These are phyloP conservation scores for Brachyopa scutellaris DNA, from an alignment of 2,888 invertebrate genomes.

Conservation along the genomic window DNA sequence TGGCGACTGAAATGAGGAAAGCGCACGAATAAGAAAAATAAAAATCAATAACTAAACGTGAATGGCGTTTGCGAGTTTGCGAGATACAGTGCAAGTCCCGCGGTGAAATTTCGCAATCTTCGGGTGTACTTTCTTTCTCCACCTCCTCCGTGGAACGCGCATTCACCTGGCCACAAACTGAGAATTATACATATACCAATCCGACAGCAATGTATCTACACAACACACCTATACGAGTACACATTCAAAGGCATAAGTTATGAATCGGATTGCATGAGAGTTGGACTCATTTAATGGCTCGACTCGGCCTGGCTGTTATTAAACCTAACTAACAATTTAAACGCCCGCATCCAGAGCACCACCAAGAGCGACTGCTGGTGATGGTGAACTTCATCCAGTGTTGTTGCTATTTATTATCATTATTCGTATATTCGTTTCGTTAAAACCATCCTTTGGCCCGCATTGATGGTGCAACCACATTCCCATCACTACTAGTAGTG, in stretches of 20 bases:
- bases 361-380: constrained; percentile 6
- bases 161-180: neutral
- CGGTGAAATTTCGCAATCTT: constrained; percentile 56
- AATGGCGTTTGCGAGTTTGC: constrained; percentile 23
- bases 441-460: constrained; percentile 60
- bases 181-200: neutral
- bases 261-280: constrained; percentile 63
- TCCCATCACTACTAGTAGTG: neutral
- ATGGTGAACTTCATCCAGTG: constrained; percentile 45
- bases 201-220: constrained; percentile 10
- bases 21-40: constrained; percentile 5
- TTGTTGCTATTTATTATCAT: constrained; percentile 9
- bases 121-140: constrained; percentile 59
- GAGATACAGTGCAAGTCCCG: constrained; percentile 36
- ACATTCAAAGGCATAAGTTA: constrained; percentile 33
- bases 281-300: constrained; percentile 54
- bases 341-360: constrained; percentile 64
- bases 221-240: constrained; percentile 20
- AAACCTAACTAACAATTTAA: constrained; percentile 61
- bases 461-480: constrained; percentile 56
- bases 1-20: constrained; percentile 37
- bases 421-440: constrained; percentile 27
- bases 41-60: constrained; percentile 40
- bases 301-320: constrained; percentile 51
- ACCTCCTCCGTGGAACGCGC: neutral